Base-by-base conservation (phyloP, 2,888 invertebrate species). In the Yponomeuta plumbellus region DNA sequence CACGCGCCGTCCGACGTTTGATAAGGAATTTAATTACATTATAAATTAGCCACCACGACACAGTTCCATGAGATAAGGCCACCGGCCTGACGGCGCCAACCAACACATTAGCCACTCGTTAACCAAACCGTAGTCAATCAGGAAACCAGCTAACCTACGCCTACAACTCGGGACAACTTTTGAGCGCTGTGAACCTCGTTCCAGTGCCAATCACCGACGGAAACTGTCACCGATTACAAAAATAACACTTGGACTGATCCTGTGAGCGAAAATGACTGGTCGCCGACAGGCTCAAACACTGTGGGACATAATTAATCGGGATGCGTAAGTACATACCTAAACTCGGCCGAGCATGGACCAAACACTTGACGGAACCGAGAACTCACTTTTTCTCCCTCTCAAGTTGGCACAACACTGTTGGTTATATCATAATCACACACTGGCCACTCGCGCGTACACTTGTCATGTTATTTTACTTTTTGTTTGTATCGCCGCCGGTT, bases 381-480 rank as follows among this genome's bases (percentile, higher is more conserved):
- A 52, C 44, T 52, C 44, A 52, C 44, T 52, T 52, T 52, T 52
- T 17, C 44, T 17, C 44, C 44, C 44, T 52, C 44, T 17, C 57
- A 75, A 81, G 80, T 83, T 78, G 83, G 83, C 88, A 88, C 88
- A 85, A 85, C 88, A 89, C 88, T 52, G 17, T 52, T 52, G 44
- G 44, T 52, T 52, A 52, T 52, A 52, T 52, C 44, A 52, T 90
- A 86, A 85, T 84, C 77, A 86, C 57, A 56, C 65, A 65, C 65
- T 80, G 80, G 86, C 84, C 90, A 89, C 90, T 88, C 86, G 84
- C 88, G 88, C 80, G 83, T 83, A 84, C 87, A 89, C 87, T 85
- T 80, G 77, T 83, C 87, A 89, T 89, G 65, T 57, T 87, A 88
- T 89, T 88, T 87, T 88, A 86, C 86, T 85, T 86, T 84, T 85